phyloP scores from a whole-genome alignment of 2,113 vertebrate species.

The Laticauda colubrina region DNA sequence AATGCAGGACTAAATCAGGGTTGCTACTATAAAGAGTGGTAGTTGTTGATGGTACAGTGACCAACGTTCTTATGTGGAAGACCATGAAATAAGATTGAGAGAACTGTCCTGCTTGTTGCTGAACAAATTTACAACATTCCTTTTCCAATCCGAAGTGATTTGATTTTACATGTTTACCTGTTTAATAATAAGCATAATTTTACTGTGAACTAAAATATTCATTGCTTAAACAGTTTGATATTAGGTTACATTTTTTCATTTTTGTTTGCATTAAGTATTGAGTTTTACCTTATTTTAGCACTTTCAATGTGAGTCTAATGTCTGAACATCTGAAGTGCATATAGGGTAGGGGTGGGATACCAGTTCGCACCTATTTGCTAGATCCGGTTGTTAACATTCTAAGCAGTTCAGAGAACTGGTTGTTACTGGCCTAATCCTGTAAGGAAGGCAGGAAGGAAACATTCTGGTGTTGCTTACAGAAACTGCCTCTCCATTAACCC shows the following conservation, averaged over 20 bases:
- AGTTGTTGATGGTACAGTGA: neutral
- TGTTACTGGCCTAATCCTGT: too few species aligned
- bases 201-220: neutral
- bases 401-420: too few species aligned
- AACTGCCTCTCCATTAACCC: too few species aligned
- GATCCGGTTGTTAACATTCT: too few species aligned
- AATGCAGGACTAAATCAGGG: neutral
- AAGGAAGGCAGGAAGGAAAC: too few species aligned
- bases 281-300: neutral
- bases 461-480: too few species aligned
- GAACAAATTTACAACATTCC: neutral
- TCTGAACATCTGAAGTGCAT: neutral
- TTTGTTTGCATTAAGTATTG: neutral
- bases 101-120: neutral
- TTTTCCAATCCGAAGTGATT: neutral
- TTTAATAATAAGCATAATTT: neutral
- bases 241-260: neutral
- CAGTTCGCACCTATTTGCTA: too few species aligned
- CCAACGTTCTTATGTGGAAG: too few species aligned
- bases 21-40: neutral
- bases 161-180: neutral
- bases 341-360: neutral
- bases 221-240: neutral
- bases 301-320: neutral
- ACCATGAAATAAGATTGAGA: neutral